A percentile compares a stretch with the other conserved stretches of the same genome.
phyloP scores from a whole-genome alignment of 2,113 vertebrate species.

The Pachycephala philippinensis region DNA sequence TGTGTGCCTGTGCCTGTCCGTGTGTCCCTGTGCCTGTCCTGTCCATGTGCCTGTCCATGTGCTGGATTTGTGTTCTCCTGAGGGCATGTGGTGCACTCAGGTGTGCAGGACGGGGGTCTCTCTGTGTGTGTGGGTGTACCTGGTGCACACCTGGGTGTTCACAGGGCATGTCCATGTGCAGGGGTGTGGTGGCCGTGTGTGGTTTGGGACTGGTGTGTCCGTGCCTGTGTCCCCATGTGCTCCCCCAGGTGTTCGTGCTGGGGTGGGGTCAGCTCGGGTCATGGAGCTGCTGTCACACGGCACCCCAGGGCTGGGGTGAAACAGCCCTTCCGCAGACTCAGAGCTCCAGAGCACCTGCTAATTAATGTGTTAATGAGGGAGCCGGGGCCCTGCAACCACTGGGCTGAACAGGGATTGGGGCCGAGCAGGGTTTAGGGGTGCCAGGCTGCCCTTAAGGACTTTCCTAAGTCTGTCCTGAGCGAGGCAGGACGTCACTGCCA shows the following conservation, averaged over 20 bases:
- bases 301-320: neutral
- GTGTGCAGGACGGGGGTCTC: neutral
- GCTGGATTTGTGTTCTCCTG: neutral
- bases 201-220: rapidly evolving
- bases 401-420: rapidly evolving
- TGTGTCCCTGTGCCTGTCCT: neutral
- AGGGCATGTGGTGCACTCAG: rapidly evolving
- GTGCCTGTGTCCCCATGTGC: rapidly evolving
- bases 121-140: neutral
- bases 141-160: rapidly evolving
- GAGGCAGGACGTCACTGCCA: neutral
- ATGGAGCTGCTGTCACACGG: rapidly evolving
- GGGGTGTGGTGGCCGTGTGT: rapidly evolving
- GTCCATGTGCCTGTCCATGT: neutral
- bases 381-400: rapidly evolving
- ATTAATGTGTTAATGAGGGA: neutral
- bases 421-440: neutral
- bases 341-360: neutral
- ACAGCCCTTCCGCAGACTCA: rapidly evolving
- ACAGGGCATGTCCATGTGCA: rapidly evolving
- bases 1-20: neutral
- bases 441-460: neutral
- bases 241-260: rapidly evolving
- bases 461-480: neutral
- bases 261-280: neutral